phyloP scores from a whole-genome alignment of 2,888 invertebrate genomes.

The Loripinus fragilis region DNA sequence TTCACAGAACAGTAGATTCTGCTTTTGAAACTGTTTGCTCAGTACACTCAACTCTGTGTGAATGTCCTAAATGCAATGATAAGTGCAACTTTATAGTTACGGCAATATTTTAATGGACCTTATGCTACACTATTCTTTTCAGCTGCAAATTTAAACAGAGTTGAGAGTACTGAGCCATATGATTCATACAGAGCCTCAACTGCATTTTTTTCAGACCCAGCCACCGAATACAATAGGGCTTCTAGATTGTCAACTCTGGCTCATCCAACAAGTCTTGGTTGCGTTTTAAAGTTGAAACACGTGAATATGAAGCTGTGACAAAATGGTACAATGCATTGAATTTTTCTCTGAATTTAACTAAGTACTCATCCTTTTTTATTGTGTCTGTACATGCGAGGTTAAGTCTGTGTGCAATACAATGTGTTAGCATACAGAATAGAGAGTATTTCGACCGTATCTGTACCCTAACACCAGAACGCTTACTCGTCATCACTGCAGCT shows the following conservation, averaged over 20 bases:
- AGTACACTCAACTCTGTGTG: slow-evolving; percentile 28
- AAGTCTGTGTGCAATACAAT: slow-evolving; percentile 47
- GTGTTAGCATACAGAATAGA: slow-evolving; percentile 46
- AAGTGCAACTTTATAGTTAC: slow-evolving; percentile 30
- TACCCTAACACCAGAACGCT: no score
- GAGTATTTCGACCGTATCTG: slow-evolving; percentile 37
- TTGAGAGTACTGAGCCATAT: slow-evolving; percentile 42
- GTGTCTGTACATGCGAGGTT: slow-evolving; percentile 51
- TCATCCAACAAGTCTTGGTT: slow-evolving; percentile 49
- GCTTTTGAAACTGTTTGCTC: slow-evolving; percentile 30
- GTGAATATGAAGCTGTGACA: slow-evolving; percentile 42
- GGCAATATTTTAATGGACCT: slow-evolving; percentile 25
- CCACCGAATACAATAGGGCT: slow-evolving; percentile 54
- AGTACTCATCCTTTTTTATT: slow-evolving; percentile 44
- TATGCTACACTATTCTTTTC: slow-evolving; percentile 35
- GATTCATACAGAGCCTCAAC: slow-evolving; percentile 51
- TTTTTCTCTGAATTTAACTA: slow-evolving; percentile 51
- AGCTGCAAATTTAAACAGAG: slow-evolving; percentile 38
- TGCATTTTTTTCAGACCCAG: slow-evolving; percentile 47
- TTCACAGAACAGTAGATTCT: slow-evolving; percentile 38
- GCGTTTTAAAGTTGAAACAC: slow-evolving; percentile 41
- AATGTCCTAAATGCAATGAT: slow-evolving; percentile 35
- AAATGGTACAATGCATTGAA: slow-evolving; percentile 51
- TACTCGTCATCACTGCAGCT: slow-evolving; percentile 49
- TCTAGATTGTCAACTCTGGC: no score